Evolutionary conservation across 30 jellyfish, hydroid and myxozoan genomes (phyloP), one percentile per base, ranked within the genome.

Genomic region (Cassiopea andromeda): DNA sequence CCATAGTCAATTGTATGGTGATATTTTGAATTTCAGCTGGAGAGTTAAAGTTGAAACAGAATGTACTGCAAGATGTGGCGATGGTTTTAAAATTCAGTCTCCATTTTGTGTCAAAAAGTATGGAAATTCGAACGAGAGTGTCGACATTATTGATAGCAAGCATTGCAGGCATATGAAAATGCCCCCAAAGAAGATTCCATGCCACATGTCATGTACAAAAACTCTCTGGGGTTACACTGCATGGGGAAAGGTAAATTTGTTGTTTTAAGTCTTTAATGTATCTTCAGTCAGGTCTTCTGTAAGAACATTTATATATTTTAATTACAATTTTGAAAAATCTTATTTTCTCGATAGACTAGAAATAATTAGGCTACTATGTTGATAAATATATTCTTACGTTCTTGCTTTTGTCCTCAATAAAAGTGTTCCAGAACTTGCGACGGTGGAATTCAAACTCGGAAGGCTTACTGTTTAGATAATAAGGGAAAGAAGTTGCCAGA

Each of bases 61-160:
- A 47, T 96, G 99, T 59, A 46, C 95, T 2, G 97, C 97, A 17
- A 73, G 92, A 45, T 96, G 99, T 89, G 99, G 99, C 15, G 78
- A 80, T 57, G 99, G 99, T 38, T 44, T 71, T 48, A 84, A 85
- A 66, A 74, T 78, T 16, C 99, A 87, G 70, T 75, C 95, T 13
- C 92, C 91, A 4, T 61, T 78, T 44, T 96, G 99, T 87, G 68
- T 86, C 69, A 91, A 96, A 73, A 73, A 73, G 58, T 82, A 87
- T 69, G 93, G 87, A 44, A 92, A 85, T 75, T 73, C 89, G 17
- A 77, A 80, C 27, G 91, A 83, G n/a, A 69, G 77, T 16, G 81
- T 71, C 9, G 97, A 90, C 69, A 83, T 87, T 19, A 85, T 83
- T 27, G 97, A 88, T 80, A 82, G 81, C 19, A 89, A 85, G 27